These are phyloP conservation scores for Aphodius granarius DNA, from an alignment of 2,888 invertebrate species.

Conservation along the genomic window DNA sequence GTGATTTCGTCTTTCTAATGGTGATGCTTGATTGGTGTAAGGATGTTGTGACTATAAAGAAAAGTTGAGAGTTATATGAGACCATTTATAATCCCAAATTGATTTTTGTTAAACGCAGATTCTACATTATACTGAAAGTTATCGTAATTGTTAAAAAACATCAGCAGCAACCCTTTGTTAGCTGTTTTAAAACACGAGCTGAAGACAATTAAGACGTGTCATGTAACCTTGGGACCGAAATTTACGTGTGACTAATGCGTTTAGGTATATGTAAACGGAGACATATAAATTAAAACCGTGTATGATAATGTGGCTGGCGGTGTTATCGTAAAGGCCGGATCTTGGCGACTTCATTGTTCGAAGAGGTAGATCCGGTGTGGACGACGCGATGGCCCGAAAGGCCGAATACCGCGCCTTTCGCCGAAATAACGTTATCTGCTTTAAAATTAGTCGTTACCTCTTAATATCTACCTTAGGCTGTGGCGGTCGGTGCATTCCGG, in stretches of 20 bases:
- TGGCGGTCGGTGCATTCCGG: slow-evolving; percentile 32
- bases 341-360: slow-evolving; percentile 28
- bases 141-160: too few species aligned
- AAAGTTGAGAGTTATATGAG: background rate
- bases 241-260: background rate
- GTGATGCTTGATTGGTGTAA: background rate
- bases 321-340: slow-evolving; percentile 25
- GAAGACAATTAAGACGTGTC: background rate
- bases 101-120: too few species aligned
- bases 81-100: too few species aligned
- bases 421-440: slow-evolving; percentile 37
- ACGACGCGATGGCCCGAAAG: background rate
- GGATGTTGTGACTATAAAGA: background rate
- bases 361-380: background rate
- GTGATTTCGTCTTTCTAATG: background rate
- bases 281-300: slow-evolving; percentile 22
- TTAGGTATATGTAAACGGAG: slow-evolving; percentile 7
- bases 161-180: too few species aligned
- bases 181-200: too few species aligned
- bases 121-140: too few species aligned
- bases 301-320: background rate
- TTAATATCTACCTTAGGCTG: slow-evolving; percentile 30
- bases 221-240: background rate
- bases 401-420: slow-evolving; percentile 25
- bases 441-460: slow-evolving; percentile 29